phyloP scores from a whole-genome alignment of 1,140 invertebrate genomes.

The Aphelinus atriplicis region DNA sequence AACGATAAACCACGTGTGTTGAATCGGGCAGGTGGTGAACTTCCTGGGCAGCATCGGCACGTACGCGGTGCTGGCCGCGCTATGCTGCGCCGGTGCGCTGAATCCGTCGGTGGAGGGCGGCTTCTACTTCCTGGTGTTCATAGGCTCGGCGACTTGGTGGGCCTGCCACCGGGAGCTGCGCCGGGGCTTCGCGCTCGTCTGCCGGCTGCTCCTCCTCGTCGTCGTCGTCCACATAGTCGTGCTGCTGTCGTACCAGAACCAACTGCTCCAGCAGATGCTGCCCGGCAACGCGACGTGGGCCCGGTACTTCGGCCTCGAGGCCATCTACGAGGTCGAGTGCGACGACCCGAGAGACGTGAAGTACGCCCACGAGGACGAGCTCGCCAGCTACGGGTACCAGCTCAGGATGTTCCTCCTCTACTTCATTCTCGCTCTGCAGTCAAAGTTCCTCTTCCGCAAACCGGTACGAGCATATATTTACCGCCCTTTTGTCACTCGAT shows the following conservation, averaged over 20 bases:
- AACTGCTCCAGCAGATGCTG: constrained; percentile 80
- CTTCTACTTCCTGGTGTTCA: constrained; percentile 88
- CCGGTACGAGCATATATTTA: constrained; percentile 67
- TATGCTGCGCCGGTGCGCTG: constrained; percentile 82
- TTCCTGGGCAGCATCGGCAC: constrained; percentile 69
- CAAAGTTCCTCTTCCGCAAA: constrained; percentile 74
- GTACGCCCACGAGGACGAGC: constrained; percentile 70
- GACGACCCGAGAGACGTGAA: constrained; percentile 72
- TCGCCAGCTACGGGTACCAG: constrained; percentile 80
- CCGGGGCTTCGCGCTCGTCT: constrained; percentile 78
- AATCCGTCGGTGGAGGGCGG: constrained; percentile 81
- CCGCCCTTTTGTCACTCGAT: neutral
- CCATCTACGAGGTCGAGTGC: constrained; percentile 71
- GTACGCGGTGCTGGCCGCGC: constrained; percentile 74
- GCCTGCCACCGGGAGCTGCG: constrained; percentile 80
- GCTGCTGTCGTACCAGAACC: constrained; percentile 88
- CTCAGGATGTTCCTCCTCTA: constrained; percentile 80
- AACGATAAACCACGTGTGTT: no score
- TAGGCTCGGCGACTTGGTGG: constrained; percentile 89
- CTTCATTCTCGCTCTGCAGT: constrained; percentile 77
- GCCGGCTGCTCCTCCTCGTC: constrained; percentile 73
- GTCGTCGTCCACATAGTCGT: constrained; percentile 79
- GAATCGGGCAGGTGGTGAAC: constrained; percentile 58
- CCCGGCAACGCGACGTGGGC: constrained; percentile 75
- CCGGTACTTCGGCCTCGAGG: constrained; percentile 76